Conservation (phyloP, 30 jellyfish, hydroid and myxozoan genomes). For the Turritopsis dohrnii region DNA sequence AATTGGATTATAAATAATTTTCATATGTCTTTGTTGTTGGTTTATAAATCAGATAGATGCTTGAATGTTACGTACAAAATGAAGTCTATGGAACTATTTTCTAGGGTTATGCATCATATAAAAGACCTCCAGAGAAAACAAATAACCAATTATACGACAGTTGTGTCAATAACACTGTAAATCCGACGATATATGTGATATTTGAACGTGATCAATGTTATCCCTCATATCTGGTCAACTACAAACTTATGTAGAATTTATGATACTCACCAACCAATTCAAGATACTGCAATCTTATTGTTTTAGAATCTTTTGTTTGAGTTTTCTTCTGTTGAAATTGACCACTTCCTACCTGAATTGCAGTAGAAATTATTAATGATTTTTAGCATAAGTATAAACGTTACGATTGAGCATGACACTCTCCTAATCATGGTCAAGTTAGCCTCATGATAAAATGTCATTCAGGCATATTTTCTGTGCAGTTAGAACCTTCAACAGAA, state of each 20-base stretch:
- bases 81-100: not conserved
- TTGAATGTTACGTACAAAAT: too few relatives aligned
- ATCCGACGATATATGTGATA: not conserved
- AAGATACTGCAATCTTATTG: not conserved
- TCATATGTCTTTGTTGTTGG: not conserved
- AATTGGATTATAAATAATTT: not conserved
- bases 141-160: not conserved
- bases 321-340: too few relatives aligned
- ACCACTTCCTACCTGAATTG: too few relatives aligned
- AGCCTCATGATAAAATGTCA: too few relatives aligned
- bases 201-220: constrained; percentile 2
- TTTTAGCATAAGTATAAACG: too few relatives aligned
- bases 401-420: too few relatives aligned
- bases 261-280: not conserved
- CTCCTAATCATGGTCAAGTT: too few relatives aligned
- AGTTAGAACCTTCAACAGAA: too few relatives aligned
- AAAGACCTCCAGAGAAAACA: constrained; percentile 11
- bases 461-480: too few relatives aligned
- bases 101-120: not conserved
- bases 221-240: not conserved
- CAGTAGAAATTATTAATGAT: too few relatives aligned
- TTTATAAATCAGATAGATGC: too few relatives aligned
- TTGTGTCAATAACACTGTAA: not conserved
- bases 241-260: not conserved
- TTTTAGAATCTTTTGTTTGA: not conserved